Conservation (phyloP, 2,888 invertebrate genomes). For the Acronicta aceris region DNA sequence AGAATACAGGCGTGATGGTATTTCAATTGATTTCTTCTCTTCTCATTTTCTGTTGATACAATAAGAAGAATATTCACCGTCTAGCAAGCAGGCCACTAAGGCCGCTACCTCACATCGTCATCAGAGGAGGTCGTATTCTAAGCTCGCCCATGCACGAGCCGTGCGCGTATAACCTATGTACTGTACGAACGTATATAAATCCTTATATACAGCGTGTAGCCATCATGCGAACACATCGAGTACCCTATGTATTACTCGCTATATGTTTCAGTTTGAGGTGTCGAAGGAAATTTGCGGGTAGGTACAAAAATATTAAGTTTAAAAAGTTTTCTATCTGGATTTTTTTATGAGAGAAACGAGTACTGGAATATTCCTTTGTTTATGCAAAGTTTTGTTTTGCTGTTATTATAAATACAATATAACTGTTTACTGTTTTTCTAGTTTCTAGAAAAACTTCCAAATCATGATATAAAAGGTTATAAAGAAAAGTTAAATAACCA, state of each 20-base stretch:
- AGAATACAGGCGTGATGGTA: no score
- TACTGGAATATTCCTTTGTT: not conserved
- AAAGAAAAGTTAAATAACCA: no score
- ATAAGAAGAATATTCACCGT: slow-evolving; percentile 5
- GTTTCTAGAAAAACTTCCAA: no score
- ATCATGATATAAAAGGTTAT: no score
- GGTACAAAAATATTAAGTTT: not conserved
- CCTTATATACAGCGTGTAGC: slow-evolving; percentile 53
- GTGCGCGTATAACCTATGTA: slow-evolving; percentile 73
- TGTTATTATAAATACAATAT: no score
- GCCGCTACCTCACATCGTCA: slow-evolving; percentile 70
- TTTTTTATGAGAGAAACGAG: not conserved
- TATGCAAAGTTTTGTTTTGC: not conserved
- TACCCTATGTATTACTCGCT: slow-evolving; percentile 38
- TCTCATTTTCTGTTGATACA: no score
- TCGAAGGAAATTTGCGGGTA: slow-evolving; percentile 44
- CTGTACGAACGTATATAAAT: slow-evolving; percentile 52
- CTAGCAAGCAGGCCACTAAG: slow-evolving; percentile 43
- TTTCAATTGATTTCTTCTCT: no score
- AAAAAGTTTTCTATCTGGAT: not conserved
- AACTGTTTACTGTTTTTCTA: no score
- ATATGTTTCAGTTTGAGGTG: slow-evolving; percentile 39
- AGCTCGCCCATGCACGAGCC: slow-evolving; percentile 76
- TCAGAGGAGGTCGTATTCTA: slow-evolving; percentile 79
- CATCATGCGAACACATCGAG: slow-evolving; percentile 31